phyloP scores from a whole-genome alignment of 2,113 vertebrate species.

The Calidris pygmaea region DNA sequence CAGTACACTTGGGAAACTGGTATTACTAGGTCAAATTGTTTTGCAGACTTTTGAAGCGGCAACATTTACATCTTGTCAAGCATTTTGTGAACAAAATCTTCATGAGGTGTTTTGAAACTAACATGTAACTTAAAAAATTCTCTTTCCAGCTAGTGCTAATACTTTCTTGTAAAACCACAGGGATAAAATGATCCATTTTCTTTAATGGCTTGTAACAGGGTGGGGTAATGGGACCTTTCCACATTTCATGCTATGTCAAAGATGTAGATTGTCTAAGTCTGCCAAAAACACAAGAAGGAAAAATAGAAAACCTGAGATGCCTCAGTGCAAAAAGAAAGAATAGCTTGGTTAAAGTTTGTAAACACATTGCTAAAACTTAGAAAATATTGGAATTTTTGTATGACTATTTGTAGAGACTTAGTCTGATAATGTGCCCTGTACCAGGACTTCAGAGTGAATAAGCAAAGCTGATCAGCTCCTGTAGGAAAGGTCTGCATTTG shows the following conservation, averaged over 20 bases:
- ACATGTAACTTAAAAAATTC: rapidly evolving
- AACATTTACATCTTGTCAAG: background rate
- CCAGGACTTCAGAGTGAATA: background rate
- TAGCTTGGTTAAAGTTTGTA: background rate
- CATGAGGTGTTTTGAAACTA: background rate
- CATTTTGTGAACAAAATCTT: background rate
- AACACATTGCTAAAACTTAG: background rate
- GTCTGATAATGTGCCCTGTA: background rate
- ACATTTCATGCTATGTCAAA: background rate
- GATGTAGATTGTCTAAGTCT: background rate
- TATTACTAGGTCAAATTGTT: background rate
- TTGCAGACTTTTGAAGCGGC: background rate
- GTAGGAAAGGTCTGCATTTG: rapidly evolving
- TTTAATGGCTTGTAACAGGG: background rate
- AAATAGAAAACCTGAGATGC: background rate
- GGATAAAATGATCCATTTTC: background rate
- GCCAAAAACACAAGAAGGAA: background rate
- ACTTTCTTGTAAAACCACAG: background rate
- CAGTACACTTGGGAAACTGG: background rate
- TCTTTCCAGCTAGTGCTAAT: background rate
- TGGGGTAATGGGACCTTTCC: background rate
- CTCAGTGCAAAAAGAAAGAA: background rate
- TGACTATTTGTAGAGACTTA: background rate
- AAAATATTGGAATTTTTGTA: background rate
- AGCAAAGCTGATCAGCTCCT: background rate